A percentile compares a stretch with the other conserved stretches of the same genome.
Conservation (phyloP, 2,888 invertebrate species). For the Eucriotettix oculatus region DNA sequence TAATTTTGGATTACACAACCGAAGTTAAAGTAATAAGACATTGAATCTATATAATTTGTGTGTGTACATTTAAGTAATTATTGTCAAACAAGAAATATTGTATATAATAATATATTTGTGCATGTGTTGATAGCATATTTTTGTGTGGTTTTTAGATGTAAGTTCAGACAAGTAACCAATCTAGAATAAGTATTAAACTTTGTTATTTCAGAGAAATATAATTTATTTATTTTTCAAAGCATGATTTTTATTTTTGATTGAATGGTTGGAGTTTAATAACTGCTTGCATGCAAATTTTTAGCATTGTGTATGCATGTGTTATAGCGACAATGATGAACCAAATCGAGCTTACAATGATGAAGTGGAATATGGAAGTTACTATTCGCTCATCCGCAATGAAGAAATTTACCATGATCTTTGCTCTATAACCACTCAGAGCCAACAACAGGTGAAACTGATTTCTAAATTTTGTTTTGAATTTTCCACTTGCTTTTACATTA, state of each 20-base stretch:
- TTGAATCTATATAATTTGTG: too few relatives aligned
- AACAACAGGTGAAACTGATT: slow-evolving; percentile 28
- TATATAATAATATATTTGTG: too few relatives aligned
- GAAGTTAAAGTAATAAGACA: too few relatives aligned
- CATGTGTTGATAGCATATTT: background rate
- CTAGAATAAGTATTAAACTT: background rate
- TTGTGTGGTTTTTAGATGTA: background rate
- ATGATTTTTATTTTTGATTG: background rate
- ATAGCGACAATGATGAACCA: slow-evolving; percentile 22
- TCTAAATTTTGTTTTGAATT: background rate
- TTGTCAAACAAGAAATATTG: too few relatives aligned
- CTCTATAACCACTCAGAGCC: slow-evolving; percentile 44
- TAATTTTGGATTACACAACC: too few relatives aligned
- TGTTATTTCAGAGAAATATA: too few relatives aligned
- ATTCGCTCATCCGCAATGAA: slow-evolving; percentile 64
- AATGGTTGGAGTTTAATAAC: background rate
- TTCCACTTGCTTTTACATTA: slow-evolving; percentile 18
- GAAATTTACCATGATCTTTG: slow-evolving; percentile 92
- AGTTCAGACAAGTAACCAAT: background rate
- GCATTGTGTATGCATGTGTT: slow-evolving; percentile 13
- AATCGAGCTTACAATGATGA: slow-evolving; percentile 20
- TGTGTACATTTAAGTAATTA: too few relatives aligned
- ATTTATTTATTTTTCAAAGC: too few relatives aligned
- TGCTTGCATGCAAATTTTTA: background rate
- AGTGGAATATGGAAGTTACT: slow-evolving; percentile 48